Evolutionary conservation across 1,140 invertebrate genomes (phyloP).

Genomic region (Bombus confusus): DNA sequence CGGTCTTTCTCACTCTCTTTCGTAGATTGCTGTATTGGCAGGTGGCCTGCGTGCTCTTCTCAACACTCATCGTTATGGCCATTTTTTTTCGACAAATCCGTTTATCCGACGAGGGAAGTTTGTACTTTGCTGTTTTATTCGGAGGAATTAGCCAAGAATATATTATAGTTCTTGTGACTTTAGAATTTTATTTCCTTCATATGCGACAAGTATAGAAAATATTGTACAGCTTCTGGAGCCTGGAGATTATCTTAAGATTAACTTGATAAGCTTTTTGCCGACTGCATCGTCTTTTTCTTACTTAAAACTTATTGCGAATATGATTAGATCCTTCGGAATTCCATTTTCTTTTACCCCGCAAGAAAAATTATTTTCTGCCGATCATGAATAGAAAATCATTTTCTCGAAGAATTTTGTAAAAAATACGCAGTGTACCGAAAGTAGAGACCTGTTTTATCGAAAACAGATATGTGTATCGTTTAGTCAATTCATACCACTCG

Average conservation of each 20-base stretch:
- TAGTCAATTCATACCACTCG: not conserved
- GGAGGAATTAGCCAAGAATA: not conserved
- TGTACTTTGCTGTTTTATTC: not conserved
- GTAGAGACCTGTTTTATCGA: not conserved
- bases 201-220: fast-evolving
- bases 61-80: not conserved
- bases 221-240: not conserved
- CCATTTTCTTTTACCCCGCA: fast-evolving
- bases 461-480: not conserved
- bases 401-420: not conserved
- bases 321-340: not conserved
- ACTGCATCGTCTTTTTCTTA: not conserved
- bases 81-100: not conserved
- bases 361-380: not conserved
- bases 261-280: not conserved
- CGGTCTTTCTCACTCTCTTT: not conserved
- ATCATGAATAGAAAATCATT: not conserved
- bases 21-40: conserved; percentile 6
- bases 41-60: conserved; percentile 22
- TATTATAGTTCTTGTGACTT: not conserved
- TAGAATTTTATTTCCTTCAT: not conserved
- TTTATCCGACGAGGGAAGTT: not conserved
- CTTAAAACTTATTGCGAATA: not conserved
- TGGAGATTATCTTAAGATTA: not conserved
- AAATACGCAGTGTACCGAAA: not conserved